Evolutionary conservation across 2,888 invertebrate species (phyloP), one percentile per base, ranked within the genome.

Genomic region (Acheta domesticus): DNA sequence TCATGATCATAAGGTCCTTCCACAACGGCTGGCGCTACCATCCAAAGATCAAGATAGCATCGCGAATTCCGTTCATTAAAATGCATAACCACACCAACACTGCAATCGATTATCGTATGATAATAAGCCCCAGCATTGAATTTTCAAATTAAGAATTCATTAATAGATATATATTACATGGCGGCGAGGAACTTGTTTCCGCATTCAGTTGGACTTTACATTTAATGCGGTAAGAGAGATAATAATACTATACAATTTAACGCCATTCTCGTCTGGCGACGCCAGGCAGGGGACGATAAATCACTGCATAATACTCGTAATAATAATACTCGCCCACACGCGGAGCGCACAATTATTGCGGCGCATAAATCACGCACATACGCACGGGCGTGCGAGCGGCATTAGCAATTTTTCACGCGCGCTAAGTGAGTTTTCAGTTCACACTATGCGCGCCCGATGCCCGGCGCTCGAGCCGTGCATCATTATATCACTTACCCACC

Each of bases 101-200:
- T 36, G 8, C 36, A 36, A 36, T 36, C 36, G 36, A 36, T 36
- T 36, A 36, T 8, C 36, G 36, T 36, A 36, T 36, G 36, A 36
- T 36, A 36, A 36, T 36, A 36, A 36, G 36, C 36, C 23, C 36
- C 36, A 36, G 14, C 62, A 62, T 62, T 62, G 62, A 62, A 62
- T 62, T 62, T 62, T 62, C 62, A n/a, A 62, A 62, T 62, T 62
- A 62, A 62, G 62, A 62, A 62, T 62, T 62, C 62, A 11, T 62
- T 62, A 62, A 62, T 14, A 62, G 62, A 62, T 19, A n/a, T 62
- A 14, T 62, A n/a, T 62, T 62, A 19, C 62, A 8, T 19, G n/a
- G 14, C 3, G 11, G 62, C 16, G 16, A 62, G 62, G n/a, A 62
- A 36, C 36, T 5, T 36, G 36, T 62, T 62, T 62, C 62, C 62